A percentile compares a stretch with the other conserved stretches of the same genome.
Evolutionary conservation across 2,797 vertebrate species (phyloP).

Genomic region (Rhinogobio ventralis): DNA sequence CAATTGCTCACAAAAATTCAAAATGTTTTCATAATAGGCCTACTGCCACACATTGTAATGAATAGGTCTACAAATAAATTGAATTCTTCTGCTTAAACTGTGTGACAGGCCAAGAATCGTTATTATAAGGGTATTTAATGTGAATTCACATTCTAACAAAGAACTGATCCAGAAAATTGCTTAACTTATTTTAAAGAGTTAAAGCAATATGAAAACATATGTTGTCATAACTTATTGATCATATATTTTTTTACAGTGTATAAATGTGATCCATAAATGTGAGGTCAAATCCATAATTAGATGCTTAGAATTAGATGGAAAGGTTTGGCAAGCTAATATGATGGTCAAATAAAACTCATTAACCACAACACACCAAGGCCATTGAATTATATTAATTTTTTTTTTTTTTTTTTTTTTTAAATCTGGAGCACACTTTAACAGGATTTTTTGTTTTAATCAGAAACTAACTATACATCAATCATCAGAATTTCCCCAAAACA

Average conservation of each 20-base stretch:
- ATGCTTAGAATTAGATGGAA: neutral
- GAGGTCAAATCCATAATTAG: neutral
- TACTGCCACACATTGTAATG: neutral
- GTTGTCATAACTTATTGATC: no score
- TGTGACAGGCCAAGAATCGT: neutral
- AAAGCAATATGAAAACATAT: no score
- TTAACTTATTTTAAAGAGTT: no score
- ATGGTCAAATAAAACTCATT: neutral
- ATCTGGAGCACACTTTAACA: no score
- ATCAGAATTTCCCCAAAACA: neutral
- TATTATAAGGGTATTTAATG: neutral
- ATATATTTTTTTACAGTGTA: no score
- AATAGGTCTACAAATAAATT: neutral
- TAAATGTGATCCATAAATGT: neutral
- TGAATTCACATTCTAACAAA: neutral
- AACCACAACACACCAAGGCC: no score
- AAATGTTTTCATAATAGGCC: neutral
- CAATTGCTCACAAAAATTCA: neutral
- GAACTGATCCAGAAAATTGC: no score
- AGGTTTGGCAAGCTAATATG: neutral
- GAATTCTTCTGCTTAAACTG: neutral
- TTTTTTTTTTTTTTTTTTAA: neutral
- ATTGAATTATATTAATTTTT: neutral
- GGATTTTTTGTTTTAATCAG: neutral
- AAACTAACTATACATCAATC: neutral